A percentile compares a stretch with the other conserved stretches of the same genome.
These are phyloP conservation scores for Branchinecta lindahli DNA, from an alignment of 1,140 invertebrate genomes.

Conservation along the genomic window DNA sequence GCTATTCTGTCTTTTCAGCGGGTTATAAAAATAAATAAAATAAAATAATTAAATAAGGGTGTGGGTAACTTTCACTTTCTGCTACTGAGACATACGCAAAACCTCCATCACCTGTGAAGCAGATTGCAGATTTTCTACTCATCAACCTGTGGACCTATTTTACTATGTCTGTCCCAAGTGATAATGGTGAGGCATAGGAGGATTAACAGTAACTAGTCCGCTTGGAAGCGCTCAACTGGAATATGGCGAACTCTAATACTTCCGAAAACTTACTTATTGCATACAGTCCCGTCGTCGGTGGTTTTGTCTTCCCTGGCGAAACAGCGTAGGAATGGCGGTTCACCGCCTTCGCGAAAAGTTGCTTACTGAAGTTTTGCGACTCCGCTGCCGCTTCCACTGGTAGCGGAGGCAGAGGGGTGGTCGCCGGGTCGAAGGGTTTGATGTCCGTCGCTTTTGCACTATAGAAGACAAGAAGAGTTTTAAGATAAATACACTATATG, in stretches of 20 bases:
- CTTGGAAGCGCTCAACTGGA: background rate
- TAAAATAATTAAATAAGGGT: background rate
- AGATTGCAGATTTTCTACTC: background rate
- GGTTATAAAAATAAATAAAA: background rate
- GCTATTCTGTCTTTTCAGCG: too few species aligned
- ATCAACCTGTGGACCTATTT: too few species aligned
- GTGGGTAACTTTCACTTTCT: background rate
- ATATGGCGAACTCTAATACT: background rate
- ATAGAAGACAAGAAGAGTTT: too few species aligned
- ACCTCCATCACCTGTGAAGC: background rate
- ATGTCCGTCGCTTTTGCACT: too few species aligned
- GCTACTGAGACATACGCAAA: background rate
- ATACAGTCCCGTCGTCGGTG: background rate
- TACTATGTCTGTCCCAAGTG: too few species aligned
- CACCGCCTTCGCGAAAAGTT: background rate
- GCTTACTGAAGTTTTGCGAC: background rate
- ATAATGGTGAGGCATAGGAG: too few species aligned
- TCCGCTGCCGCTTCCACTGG: background rate
- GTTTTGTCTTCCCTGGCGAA: background rate
- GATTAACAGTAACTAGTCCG: too few species aligned
- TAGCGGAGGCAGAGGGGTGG: slow-evolving; percentile 1
- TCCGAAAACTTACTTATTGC: background rate
- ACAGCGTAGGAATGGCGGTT: slow-evolving; percentile 7
- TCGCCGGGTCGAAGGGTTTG: background rate
- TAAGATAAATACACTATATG: too few species aligned